A percentile compares a stretch with the other conserved stretches of the same genome.
phyloP scores from a whole-genome alignment of 2,888 invertebrate species.

The Drosophila pegasa region DNA sequence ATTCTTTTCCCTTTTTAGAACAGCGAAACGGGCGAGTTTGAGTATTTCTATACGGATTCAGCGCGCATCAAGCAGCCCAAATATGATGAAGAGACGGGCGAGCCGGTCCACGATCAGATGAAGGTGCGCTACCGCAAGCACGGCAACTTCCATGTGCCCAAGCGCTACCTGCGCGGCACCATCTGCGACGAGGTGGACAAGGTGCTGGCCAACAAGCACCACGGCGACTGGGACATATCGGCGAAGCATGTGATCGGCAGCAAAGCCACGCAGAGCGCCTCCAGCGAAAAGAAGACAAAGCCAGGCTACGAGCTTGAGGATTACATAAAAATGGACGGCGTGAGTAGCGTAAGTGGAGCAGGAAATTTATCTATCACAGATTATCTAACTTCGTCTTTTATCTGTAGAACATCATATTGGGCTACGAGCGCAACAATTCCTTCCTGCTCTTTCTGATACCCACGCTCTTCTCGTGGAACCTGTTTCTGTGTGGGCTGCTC shows the following conservation, averaged over 20 bases:
- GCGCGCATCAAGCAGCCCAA: conserved; percentile 65
- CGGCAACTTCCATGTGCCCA: conserved; percentile 83
- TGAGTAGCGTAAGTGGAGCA: conserved; percentile 72
- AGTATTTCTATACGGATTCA: conserved; percentile 70
- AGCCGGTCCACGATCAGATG: conserved; percentile 79
- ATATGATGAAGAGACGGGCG: conserved; percentile 84
- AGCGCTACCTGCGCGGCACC: conserved; percentile 75
- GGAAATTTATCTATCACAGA: too few relatives aligned
- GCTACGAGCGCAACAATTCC: conserved; percentile 83
- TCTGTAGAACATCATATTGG: conserved; percentile 82
- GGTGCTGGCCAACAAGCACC: conserved; percentile 62
- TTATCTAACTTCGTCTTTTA: not conserved
- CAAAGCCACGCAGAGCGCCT: not conserved
- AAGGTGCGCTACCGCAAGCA: conserved; percentile 82
- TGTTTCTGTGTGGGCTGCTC: conserved; percentile 86
- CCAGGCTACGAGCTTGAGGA: conserved; percentile 78
- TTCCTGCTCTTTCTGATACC: conserved; percentile 87
- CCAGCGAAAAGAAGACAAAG: conserved; percentile 31
- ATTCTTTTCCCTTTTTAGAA: conserved; percentile 70
- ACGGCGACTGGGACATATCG: conserved; percentile 45
- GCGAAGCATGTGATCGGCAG: conserved; percentile 41
- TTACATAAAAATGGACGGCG: conserved; percentile 82
- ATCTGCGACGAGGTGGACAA: conserved; percentile 77
- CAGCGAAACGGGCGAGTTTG: conserved; percentile 83
- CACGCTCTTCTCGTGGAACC: conserved; percentile 87